A percentile compares a stretch with the other conserved stretches of the same genome.
phyloP scores from a whole-genome alignment of 2,797 vertebrate species.

The Poeciliopsis paucimaculata region DNA sequence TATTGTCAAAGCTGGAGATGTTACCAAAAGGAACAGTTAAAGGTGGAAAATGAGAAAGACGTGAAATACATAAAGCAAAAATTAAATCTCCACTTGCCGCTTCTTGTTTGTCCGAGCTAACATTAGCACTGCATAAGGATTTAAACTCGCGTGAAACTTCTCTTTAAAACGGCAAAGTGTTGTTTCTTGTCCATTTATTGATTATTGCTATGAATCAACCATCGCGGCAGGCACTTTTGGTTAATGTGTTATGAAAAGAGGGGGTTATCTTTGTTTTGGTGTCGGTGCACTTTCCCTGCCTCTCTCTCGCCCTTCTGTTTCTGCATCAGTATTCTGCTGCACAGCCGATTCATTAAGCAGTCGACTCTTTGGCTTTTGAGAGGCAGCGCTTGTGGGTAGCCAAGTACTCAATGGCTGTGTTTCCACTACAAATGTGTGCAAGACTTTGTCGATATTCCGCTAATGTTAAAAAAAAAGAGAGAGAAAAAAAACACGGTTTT shows the following conservation, averaged over 20 bases:
- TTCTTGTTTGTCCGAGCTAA: not conserved
- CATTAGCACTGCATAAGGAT: not conserved
- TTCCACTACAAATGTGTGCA: too few relatives aligned
- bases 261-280: not conserved
- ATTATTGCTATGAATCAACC: not conserved
- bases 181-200: not conserved
- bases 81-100: not conserved
- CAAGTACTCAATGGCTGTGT: not conserved
- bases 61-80: not conserved
- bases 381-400: not conserved
- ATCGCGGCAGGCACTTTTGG: not conserved
- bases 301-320: not conserved
- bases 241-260: not conserved
- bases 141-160: not conserved
- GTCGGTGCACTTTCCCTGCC: not conserved
- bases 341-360: not conserved
- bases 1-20: not conserved
- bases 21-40: not conserved
- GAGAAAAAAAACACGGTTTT: too few relatives aligned
- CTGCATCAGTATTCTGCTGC: not conserved
- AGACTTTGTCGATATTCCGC: too few relatives aligned
- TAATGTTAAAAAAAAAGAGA: too few relatives aligned
- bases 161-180: not conserved
- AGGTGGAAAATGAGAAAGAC: not conserved
- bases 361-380: not conserved